Base-by-base conservation (phyloP, 92 coral and sea anemone genomes). In the Zoanthus sociatus region DNA sequence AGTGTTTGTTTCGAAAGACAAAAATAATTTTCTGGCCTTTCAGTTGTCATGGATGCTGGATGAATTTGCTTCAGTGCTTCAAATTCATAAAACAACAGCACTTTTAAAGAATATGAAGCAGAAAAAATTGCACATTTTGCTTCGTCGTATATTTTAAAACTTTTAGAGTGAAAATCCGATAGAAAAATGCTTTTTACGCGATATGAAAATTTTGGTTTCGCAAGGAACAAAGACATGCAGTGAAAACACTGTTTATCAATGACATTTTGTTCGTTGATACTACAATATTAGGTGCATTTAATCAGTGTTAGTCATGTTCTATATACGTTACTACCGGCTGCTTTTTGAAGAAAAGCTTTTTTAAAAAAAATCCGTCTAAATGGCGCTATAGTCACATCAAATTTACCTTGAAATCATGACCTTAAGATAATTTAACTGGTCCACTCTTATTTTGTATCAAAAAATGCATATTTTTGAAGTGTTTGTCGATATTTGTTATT, bases 1-100 rank as follows among this genome's bases (percentile, higher is more conserved):
- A 44, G 55, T 47, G 53, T 64, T 81, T 81, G 85, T 81, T 81
- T 81, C 46, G 31, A 81, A 81, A 81, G 66, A 81, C 85, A 81
- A 46, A 66, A 81, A 81, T 81, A 46, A 81, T 81, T 81, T 81
- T 64, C 85, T 66, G 85, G 46, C 47, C 66, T 45, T 47, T 81
- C 47, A 81, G 85, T 81, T 81, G 85, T 70, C 85, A 81, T 81
- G 85, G 85, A 64, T 63, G 42, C 74, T 66, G 3, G 56, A 44
- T 21, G 85, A 81, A 44, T 20, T 32, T 67, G 61, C 58, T 67
- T 45, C 42, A 81, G 47, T 67, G 61, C 58, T 67, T 45, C 42
- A 81, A 81, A 64, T 64, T 55, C 85, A 37, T 37, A 64, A 81
- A 67, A 64, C 60, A 46, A n/a, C 85, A 63, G n/a, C 11, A 46